Evolutionary conservation across 2,888 invertebrate species (phyloP), one percentile per base, ranked within the genome.

Genomic region (Byasa hedistus): DNA sequence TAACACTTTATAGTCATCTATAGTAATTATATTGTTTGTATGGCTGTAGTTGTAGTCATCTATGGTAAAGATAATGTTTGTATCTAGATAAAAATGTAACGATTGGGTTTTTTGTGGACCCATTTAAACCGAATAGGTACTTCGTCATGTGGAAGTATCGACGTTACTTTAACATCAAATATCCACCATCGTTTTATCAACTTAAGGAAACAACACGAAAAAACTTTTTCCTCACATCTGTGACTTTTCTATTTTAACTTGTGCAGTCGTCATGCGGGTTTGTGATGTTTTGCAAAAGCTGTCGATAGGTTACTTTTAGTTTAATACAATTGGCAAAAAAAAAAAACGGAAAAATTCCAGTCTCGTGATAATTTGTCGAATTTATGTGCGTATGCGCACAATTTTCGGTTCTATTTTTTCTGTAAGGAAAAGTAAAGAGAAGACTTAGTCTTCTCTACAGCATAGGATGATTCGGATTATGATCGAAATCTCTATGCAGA

Each of bases 331-430:
- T 57, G 48, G 57, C 44, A 24, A 48, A 57, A 21, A 44, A 61
- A 59, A 55, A 44, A 56, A 8, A 64, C 39, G 23, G 21, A 3
- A 39, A 39, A 15, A 39, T 39, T 39, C 39, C 39, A 39, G 22
- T 1, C 32, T 22, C 12, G 64, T 58, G 58, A 58, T 64, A 51
- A 59, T 17, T 59, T 52, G 64, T 39, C 58, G 64, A 64, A 64
- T 64, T 64, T 64, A 64, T 52, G 64, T 58, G 58, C 52, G 12
- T 24, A 24, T 8, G 58, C 57, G 51, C 51, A 57, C 15, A 48
- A 32, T 54, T 64, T 64, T 54, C 23, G 51, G 60, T 27, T 24
- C 22, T 57, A 36, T 52, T 64, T 58, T 64, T 44, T 52, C 51
- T 36, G 17, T 58, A 44, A 55, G 44, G 22, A 61, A 54, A 54